Conservation (phyloP, 2,797 vertebrate genomes). For the Otus scops region DNA sequence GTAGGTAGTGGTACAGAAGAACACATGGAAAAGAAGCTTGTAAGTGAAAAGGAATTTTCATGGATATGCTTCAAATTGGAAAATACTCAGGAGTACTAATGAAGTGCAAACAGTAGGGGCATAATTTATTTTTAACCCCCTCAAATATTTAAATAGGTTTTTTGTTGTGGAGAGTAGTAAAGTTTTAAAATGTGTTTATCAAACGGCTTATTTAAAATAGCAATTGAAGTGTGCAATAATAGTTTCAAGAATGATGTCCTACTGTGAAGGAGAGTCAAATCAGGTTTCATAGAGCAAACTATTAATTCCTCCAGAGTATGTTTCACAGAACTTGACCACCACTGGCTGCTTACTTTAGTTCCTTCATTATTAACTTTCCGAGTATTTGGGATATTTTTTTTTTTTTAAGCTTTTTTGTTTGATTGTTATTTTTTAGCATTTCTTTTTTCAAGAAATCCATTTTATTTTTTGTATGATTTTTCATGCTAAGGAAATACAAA, state of each 20-base stretch:
- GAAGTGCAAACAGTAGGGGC: background rate
- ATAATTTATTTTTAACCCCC: background rate
- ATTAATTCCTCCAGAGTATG: background rate
- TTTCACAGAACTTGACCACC: background rate
- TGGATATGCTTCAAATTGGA: background rate
- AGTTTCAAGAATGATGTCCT: background rate
- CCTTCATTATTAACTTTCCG: background rate
- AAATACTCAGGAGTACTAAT: background rate
- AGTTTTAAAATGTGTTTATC: background rate
- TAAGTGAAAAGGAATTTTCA: background rate
- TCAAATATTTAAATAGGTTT: background rate
- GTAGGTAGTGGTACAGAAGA: background rate
- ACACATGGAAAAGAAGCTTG: background rate
- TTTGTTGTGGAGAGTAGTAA: background rate
- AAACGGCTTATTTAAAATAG: background rate
- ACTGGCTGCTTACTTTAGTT: background rate
- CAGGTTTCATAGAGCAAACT: background rate
- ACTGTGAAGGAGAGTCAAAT: background rate
- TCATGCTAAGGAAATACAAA: background rate
- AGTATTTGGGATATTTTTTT: background rate
- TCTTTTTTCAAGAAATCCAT: background rate
- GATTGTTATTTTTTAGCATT: background rate
- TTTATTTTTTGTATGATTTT: background rate
- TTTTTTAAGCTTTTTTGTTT: background rate
- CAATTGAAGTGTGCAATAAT: background rate